A percentile compares a stretch with the other conserved stretches of the same genome.
Conservation (phyloP, 2,113 vertebrate species). For the Mesembrinibis cayennensis region DNA sequence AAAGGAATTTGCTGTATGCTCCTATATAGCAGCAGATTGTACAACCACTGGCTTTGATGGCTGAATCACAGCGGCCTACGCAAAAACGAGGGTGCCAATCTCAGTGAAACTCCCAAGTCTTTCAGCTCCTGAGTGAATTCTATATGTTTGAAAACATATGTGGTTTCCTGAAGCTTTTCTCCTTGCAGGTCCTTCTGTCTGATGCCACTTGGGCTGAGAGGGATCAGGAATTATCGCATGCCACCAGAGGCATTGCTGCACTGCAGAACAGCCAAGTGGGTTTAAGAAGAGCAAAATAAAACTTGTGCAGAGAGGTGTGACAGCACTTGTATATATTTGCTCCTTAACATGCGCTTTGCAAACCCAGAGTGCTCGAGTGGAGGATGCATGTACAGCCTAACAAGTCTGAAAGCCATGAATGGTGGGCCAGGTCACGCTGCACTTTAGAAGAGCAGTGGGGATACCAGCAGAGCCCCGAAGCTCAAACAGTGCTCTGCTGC, state of each 20-base stretch:
- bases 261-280: not conserved
- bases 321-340: not conserved
- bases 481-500: fast-evolving
- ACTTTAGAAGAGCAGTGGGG: not conserved
- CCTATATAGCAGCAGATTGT: not conserved
- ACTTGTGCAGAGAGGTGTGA: fast-evolving
- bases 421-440: fast-evolving
- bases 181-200: not conserved
- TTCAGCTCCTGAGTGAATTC: not conserved
- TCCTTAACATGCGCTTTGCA: not conserved
- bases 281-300: not conserved
- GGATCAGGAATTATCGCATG: not conserved
- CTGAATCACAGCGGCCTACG: not conserved
- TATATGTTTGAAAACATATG: fast-evolving
- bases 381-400: not conserved
- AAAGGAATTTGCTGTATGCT: not conserved
- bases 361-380: not conserved
- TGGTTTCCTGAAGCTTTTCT: not conserved
- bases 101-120: not conserved
- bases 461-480: not conserved
- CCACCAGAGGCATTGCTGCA: not conserved
- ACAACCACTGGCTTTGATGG: not conserved
- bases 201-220: not conserved
- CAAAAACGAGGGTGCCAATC: not conserved
- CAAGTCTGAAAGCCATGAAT: not conserved